phyloP scores from a whole-genome alignment of 2,797 vertebrate species.

The Coranthus polyacanthus region DNA sequence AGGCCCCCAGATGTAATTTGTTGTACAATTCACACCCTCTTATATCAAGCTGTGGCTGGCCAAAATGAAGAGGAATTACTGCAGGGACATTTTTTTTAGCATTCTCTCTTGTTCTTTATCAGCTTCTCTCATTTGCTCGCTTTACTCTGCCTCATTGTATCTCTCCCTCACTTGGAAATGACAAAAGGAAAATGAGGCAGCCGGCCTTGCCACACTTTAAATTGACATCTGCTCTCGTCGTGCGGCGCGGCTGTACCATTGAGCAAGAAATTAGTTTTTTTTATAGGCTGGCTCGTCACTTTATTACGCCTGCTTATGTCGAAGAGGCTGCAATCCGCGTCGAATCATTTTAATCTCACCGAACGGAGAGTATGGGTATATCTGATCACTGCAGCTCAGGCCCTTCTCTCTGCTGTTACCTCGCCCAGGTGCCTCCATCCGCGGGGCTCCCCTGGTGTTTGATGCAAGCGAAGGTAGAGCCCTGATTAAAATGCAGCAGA shows the following conservation, averaged over 20 bases:
- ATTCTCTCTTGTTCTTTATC: conserved; percentile 39
- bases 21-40: conserved; percentile 59
- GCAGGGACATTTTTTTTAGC: conserved; percentile 26
- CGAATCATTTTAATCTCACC: conserved; percentile 63
- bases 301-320: conserved; percentile 67
- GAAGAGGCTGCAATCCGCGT: conserved; percentile 42
- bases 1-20: conserved; percentile 69
- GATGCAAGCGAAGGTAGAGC: conserved; percentile 53
- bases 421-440: conserved; percentile 41
- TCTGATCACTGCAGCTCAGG: conserved; percentile 59
- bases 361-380: conserved; percentile 42
- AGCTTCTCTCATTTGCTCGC: conserved; percentile 39
- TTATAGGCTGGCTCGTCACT: conserved; percentile 64
- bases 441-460: conserved; percentile 50
- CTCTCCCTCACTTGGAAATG: conserved; percentile 56
- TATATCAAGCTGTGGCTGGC: conserved; percentile 51
- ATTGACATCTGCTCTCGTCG: conserved; percentile 71
- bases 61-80: conserved; percentile 78
- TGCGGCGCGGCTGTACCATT: conserved; percentile 41
- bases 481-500: conserved; percentile 61
- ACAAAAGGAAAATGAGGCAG: conserved; percentile 68
- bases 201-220: conserved; percentile 50
- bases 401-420: conserved; percentile 50
- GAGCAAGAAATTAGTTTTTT: conserved; percentile 67
- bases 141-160: conserved; percentile 51